These are phyloP conservation scores for Eristalis intricaria DNA, from an alignment of 2,888 invertebrate species.

Conservation along the genomic window DNA sequence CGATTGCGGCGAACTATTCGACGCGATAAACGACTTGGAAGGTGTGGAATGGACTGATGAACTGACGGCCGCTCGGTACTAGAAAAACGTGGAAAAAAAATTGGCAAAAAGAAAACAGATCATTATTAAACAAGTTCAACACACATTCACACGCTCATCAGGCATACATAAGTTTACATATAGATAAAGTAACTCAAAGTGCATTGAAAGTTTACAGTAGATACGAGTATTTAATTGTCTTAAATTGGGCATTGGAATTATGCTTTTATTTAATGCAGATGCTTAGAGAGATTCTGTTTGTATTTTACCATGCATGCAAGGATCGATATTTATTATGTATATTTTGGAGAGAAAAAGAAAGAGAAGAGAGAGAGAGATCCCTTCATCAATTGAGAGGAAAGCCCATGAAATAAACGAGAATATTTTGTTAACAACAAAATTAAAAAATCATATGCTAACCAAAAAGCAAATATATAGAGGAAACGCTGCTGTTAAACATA, in stretches of 20 bases:
- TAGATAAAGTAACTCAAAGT: conserved; percentile 9
- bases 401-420: conserved; percentile 13
- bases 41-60: conserved; percentile 86
- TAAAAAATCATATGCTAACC: conserved; percentile 50
- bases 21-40: conserved; percentile 84
- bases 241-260: conserved; percentile 36
- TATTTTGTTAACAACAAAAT: conserved; percentile 18
- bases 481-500: conserved; percentile 27
- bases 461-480: conserved; percentile 43
- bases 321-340: conserved; percentile 15
- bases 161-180: conserved; percentile 1
- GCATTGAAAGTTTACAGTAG: conserved; percentile 22
- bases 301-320: conserved; percentile 50
- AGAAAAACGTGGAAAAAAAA: conserved; percentile 66
- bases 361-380: conserved; percentile 1
- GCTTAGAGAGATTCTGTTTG: conserved; percentile 33
- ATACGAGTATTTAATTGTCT: neutral
- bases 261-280: conserved; percentile 54
- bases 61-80: conserved; percentile 94
- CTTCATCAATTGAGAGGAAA: conserved; percentile 20
- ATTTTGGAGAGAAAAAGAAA: neutral
- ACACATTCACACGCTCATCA: conserved; percentile 43
- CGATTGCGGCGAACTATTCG: conserved; percentile 81
- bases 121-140: neutral
- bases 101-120: conserved; percentile 74